These are phyloP conservation scores for Actinemys pallida DNA, from an alignment of 2,113 vertebrate genomes.

Conservation along the genomic window DNA sequence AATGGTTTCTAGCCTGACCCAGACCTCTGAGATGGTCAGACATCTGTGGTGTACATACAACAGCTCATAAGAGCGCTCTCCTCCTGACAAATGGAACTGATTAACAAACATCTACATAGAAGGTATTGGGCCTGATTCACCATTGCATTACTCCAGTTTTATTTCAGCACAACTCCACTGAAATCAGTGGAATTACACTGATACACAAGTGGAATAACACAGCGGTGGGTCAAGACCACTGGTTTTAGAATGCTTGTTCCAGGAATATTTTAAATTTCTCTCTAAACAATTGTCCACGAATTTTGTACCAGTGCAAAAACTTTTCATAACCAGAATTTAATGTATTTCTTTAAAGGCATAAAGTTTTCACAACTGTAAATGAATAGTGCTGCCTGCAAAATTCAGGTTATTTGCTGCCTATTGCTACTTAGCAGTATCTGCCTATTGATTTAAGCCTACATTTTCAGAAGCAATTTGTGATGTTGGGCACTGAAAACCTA, in stretches of 20 bases:
- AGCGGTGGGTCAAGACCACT: neutral
- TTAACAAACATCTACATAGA: neutral
- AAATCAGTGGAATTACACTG: neutral
- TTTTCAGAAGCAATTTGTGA: neutral
- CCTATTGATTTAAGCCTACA: neutral
- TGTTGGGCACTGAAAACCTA: neutral
- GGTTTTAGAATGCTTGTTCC: neutral
- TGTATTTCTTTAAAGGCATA: neutral
- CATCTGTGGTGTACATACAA: neutral
- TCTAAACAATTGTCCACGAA: neutral
- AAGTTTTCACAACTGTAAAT: neutral
- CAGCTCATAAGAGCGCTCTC: neutral
- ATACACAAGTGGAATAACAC: neutral
- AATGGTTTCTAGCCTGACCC: neutral
- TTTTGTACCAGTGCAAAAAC: neutral
- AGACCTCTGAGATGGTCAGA: neutral
- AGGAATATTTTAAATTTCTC: neutral
- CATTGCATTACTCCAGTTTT: constrained; percentile 32
- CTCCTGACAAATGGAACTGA: neutral
- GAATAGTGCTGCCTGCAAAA: neutral
- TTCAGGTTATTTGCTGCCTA: neutral
- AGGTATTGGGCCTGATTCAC: neutral
- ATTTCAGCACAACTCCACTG: neutral
- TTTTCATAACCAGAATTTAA: neutral
- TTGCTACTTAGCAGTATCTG: neutral